phyloP scores from a whole-genome alignment of 53 echinoderm and acorn worm species.

The Temnopleurus reevesii region DNA sequence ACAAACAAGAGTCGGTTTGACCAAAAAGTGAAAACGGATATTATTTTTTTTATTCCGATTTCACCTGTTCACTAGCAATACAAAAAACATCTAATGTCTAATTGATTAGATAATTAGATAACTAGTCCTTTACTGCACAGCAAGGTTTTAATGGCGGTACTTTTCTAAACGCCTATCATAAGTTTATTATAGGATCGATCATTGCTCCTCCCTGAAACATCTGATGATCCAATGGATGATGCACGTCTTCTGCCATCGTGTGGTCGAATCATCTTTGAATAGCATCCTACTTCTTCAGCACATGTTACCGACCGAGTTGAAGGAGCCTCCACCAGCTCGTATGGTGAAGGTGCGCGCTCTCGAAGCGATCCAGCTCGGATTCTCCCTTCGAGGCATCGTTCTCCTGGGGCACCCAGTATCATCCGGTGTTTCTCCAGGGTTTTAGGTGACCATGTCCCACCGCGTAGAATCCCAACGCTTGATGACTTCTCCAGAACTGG shows the following conservation, averaged over 20 bases:
- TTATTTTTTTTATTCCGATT: too few relatives aligned
- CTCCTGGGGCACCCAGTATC: not conserved
- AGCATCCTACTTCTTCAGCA: constrained; percentile 10
- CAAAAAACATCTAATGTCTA: too few relatives aligned
- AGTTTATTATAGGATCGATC: constrained; percentile 40
- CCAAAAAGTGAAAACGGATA: too few relatives aligned
- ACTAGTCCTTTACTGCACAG: not conserved
- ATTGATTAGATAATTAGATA: too few relatives aligned
- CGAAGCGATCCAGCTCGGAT: not conserved
- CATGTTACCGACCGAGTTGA: not conserved
- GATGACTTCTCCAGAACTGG: not conserved
- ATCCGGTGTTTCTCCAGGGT: constrained; percentile 36
- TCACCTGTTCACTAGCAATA: too few relatives aligned
- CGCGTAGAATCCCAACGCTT: not conserved
- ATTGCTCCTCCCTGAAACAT: not conserved
- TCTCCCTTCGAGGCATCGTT: not conserved
- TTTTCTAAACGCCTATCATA: not conserved
- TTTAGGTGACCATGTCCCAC: constrained; percentile 46
- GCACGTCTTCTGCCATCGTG: not conserved
- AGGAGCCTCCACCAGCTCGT: not conserved
- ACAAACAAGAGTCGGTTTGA: too few relatives aligned
- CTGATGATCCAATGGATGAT: not conserved
- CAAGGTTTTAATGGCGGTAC: not conserved
- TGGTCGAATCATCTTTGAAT: constrained; percentile 9
- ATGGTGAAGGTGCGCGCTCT: not conserved